A percentile compares a stretch with the other conserved stretches of the same genome.
These are phyloP conservation scores for Gymnocypris eckloni DNA, from an alignment of 2,797 vertebrate genomes.

Conservation along the genomic window DNA sequence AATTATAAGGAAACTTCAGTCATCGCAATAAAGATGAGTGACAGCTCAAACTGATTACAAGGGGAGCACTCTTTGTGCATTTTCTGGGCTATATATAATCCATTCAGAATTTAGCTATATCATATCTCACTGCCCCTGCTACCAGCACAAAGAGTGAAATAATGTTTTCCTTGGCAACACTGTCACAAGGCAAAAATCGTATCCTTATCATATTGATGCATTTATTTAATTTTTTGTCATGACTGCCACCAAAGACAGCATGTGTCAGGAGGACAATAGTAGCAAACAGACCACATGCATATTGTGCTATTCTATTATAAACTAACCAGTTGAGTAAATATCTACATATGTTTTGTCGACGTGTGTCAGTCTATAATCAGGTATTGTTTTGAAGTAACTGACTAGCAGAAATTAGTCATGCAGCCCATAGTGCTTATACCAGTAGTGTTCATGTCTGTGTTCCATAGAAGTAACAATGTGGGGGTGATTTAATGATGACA, in stretches of 20 bases:
- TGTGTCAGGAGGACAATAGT: neutral
- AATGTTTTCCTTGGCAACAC: neutral
- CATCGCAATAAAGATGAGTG: too few species aligned
- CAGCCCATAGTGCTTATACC: neutral
- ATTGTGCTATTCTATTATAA: too few species aligned
- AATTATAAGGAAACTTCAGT: too few species aligned
- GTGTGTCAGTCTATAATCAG: neutral
- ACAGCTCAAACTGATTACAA: too few species aligned
- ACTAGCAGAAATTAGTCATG: neutral
- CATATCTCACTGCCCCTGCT: neutral
- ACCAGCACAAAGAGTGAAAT: conserved; percentile 2
- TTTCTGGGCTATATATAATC: neutral
- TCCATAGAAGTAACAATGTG: neutral
- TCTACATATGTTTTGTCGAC: too few species aligned
- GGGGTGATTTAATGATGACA: neutral
- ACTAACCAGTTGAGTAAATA: too few species aligned
- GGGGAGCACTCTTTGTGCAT: too few species aligned
- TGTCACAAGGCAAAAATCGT: neutral
- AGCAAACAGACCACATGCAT: neutral
- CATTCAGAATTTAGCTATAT: neutral
- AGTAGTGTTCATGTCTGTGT: neutral
- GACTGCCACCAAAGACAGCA: neutral
- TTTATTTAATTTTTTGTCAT: too few species aligned
- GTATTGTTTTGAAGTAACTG: neutral
- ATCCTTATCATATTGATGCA: neutral